Base-by-base conservation (phyloP, 2,888 invertebrate genomes). In the Eulithis testata region DNA sequence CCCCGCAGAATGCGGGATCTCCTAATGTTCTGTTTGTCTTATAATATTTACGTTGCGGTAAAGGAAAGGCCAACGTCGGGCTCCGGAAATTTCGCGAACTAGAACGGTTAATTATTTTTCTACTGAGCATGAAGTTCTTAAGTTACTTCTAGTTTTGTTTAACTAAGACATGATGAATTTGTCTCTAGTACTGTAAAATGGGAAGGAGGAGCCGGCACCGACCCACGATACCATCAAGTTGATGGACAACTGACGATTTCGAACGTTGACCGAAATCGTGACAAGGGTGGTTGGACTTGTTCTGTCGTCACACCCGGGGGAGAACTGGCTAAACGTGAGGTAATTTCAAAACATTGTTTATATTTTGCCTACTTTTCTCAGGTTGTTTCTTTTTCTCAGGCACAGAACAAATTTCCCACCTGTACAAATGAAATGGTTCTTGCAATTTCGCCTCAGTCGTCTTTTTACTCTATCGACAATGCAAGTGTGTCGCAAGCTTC, bases 261-360 rank as follows among this genome's bases (percentile, higher is more conserved):
- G 66, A 94, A 94, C 70, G 94, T 96, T 47, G 95, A 95, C 82
- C 93, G 94, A 5, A 83, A 89, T 76, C 93, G 95, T 60, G 97
- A 97, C 87, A 95, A 95, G 73, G 97, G 97, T 36, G 94, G 94
- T 56, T 97, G 97, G 93, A 96, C 95, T 27, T 97, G 97, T 86
- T 95, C 95, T 53, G 97, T 97, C 0, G 94, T 95, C 40, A 96
- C 96, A 64, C 94, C 95, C 52, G 95, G 95, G 12, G 97, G 96
- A 1, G 96, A 97, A 82, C 94, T 96, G 53, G 96, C 96, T 59
- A 95, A 96, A 70, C 94, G 96, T 76, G 96, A 96, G 87, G 95
- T 96, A 81, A 61, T 66, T 59, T 57, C 43, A 47, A 45, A 60
- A 50, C 49, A 31, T 12, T 57, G 27, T 65, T 69, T 53, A 50